phyloP scores from a whole-genome alignment of 2,113 vertebrate species.

The Pterocles burchelli region DNA sequence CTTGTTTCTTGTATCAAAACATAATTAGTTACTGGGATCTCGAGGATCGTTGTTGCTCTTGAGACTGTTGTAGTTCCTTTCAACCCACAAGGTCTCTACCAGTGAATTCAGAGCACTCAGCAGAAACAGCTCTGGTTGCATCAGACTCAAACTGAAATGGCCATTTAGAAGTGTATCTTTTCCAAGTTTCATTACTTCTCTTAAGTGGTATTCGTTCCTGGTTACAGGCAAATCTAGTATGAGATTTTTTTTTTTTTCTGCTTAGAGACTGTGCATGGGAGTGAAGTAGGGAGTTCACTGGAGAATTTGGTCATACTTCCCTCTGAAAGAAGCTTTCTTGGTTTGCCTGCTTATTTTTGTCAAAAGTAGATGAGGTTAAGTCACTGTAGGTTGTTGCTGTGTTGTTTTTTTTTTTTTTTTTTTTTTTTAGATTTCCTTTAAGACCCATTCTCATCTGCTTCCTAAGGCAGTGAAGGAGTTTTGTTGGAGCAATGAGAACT shows the following conservation, averaged over 20 bases:
- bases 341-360: background rate
- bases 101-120: background rate
- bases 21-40: background rate
- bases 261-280: background rate
- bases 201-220: background rate
- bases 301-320: background rate
- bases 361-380: background rate
- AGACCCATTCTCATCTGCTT: background rate
- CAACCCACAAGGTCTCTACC: background rate
- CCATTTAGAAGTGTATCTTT: background rate
- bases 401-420: background rate
- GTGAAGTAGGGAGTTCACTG: accelerated
- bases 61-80: background rate
- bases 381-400: background rate
- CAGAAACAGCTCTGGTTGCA: background rate
- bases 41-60: background rate
- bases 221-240: background rate
- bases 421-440: background rate
- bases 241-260: background rate
- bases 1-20: background rate
- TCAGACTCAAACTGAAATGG: background rate
- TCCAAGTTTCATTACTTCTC: background rate
- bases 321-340: background rate
- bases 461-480: background rate
- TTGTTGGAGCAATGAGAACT: background rate